A percentile compares a stretch with the other conserved stretches of the same genome.
These are phyloP conservation scores for Delichon dasypus DNA, from an alignment of 2,797 vertebrate genomes.

Conservation along the genomic window DNA sequence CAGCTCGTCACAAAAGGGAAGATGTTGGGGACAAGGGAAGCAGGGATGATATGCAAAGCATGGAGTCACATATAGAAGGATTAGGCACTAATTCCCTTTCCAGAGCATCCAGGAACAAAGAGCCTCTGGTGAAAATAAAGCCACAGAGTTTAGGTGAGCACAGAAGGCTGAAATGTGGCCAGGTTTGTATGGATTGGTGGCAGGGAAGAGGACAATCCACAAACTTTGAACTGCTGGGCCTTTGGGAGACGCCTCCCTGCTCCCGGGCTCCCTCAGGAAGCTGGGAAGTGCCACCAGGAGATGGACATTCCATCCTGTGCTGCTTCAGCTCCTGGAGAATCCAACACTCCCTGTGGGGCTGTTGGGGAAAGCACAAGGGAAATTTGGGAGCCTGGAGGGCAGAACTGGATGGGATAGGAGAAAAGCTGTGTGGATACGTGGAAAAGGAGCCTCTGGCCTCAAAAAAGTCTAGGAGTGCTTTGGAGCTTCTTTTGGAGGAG, in stretches of 20 bases:
- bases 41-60: neutral
- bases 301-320: neutral
- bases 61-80: neutral
- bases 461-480: neutral
- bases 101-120: neutral
- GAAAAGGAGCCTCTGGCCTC: neutral
- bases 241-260: neutral
- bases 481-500: neutral
- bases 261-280: neutral
- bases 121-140: neutral
- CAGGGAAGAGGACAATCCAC: neutral
- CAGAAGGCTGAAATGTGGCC: neutral
- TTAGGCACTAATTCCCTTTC: neutral
- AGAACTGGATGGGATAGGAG: neutral
- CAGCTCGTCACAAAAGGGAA: neutral
- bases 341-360: neutral
- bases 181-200: neutral
- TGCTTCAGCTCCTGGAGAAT: neutral
- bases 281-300: neutral
- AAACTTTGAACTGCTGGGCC: neutral
- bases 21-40: neutral
- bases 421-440: neutral
- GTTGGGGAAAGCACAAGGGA: neutral
- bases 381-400: neutral
- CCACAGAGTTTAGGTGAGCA: neutral